Evolutionary conservation across 2,113 vertebrate genomes (phyloP), one percentile per base, ranked within the genome.

Genomic region (Rhineura floridana): DNA sequence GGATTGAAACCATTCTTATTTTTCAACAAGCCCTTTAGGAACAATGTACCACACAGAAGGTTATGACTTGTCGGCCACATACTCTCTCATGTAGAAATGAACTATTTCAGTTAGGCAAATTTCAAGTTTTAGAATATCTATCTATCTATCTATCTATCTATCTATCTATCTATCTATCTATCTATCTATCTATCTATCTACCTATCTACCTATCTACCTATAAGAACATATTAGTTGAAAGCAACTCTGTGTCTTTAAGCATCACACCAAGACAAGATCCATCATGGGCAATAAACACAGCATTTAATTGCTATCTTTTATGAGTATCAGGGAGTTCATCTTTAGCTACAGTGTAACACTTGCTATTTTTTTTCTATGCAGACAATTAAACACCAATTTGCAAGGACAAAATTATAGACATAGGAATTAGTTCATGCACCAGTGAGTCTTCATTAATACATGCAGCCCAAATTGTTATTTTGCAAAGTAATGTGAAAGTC

Each of bases 311-410:
- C 75, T 93, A 89, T 39, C 88, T 91, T 75, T 83, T 79, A n/a
- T 50, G 69, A 90, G 44, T 91, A 93, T 93, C 36, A 17, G n/a
- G 88, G 42, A 7, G 13, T 36, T 93, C 89, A 70, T 69, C 87
- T 91, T 90, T 91, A 87, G 44, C 36, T 90, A 76, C 50, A 46
- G 17, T 78, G 23, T 28, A 81, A 85, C 46, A 91, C 13, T 42
- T 76, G 39, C 6, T 0, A 46, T 81, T 86, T 83, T 87, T 91
- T 85, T 8, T 15, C 62, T 12, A 78, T 67, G 83, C 62, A 90
- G 63, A 84, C 33, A 90, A 87, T 94, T 93, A 91, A 95, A 86
- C 67, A 87, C 30, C 55, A 69, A 42, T 93, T 94, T 95, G 33
- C 65, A 75, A 63, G 83, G 84, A 83, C 8, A 88, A 46, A 93